Evolutionary conservation across 2,888 invertebrate species (phyloP).

Genomic region (Cantharis rustica): DNA sequence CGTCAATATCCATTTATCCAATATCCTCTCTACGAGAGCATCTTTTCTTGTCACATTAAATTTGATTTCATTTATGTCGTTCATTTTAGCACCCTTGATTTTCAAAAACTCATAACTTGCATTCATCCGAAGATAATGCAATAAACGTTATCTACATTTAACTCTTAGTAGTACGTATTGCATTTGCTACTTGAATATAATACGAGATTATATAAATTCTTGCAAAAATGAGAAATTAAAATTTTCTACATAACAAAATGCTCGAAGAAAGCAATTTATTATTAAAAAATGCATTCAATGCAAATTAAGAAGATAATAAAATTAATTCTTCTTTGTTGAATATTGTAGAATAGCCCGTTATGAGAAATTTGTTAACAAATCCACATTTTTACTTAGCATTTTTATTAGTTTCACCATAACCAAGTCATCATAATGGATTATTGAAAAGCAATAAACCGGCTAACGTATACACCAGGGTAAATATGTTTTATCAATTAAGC

Average conservation of each 20-base stretch:
- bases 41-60: conserved; percentile 15
- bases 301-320: neutral
- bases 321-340: neutral
- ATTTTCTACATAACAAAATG: neutral
- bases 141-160: too few species aligned
- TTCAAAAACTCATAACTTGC: too few species aligned
- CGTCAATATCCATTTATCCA: too few species aligned
- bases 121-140: too few species aligned
- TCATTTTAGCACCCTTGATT: too few species aligned
- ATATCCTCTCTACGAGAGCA: too few species aligned
- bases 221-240: neutral
- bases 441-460: neutral
- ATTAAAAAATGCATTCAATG: neutral
- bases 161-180: too few species aligned
- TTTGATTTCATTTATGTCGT: neutral
- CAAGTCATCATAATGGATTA: neutral
- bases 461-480: neutral
- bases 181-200: too few species aligned
- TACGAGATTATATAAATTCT: neutral
- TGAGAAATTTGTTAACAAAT: neutral
- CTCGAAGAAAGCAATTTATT: neutral
- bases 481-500: neutral
- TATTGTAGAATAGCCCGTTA: neutral
- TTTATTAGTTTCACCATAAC: neutral
- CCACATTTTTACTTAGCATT: neutral